Evolutionary conservation across 2,113 vertebrate genomes (phyloP).

Genomic region (Athene cunicularia): DNA sequence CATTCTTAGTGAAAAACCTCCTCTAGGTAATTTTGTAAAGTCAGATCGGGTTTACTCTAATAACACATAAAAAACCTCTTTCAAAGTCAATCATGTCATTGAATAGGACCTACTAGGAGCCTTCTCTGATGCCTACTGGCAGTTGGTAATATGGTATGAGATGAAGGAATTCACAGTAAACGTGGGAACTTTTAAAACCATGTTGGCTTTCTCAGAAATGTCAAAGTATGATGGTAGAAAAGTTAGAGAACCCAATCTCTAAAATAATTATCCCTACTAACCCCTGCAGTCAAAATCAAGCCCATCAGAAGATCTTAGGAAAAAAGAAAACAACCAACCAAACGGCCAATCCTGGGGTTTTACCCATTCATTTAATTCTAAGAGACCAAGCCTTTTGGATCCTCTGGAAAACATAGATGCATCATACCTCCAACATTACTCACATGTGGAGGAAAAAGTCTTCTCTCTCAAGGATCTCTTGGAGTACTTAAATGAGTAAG

Average conservation of each 20-base stretch:
- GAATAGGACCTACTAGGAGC: background rate
- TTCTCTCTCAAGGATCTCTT: background rate
- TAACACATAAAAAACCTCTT: background rate
- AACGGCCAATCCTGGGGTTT: background rate
- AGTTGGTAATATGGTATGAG: background rate
- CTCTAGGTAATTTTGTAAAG: background rate
- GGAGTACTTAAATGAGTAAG: background rate
- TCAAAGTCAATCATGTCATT: background rate
- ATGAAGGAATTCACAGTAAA: background rate
- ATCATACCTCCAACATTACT: background rate
- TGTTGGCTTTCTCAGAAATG: background rate
- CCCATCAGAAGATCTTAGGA: background rate
- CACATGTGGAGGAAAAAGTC: background rate
- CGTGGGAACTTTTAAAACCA: background rate
- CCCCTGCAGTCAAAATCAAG: background rate
- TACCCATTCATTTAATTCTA: background rate
- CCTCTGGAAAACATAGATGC: background rate
- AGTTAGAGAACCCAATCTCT: background rate
- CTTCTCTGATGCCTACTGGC: background rate
- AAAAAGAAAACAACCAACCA: background rate
- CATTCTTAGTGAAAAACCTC: background rate
- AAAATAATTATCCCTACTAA: background rate
- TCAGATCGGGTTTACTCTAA: background rate
- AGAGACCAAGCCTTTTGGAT: background rate
- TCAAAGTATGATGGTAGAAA: background rate